Base-by-base conservation (phyloP, 2,113 vertebrate genomes). In the Pygoscelis antarcticus region DNA sequence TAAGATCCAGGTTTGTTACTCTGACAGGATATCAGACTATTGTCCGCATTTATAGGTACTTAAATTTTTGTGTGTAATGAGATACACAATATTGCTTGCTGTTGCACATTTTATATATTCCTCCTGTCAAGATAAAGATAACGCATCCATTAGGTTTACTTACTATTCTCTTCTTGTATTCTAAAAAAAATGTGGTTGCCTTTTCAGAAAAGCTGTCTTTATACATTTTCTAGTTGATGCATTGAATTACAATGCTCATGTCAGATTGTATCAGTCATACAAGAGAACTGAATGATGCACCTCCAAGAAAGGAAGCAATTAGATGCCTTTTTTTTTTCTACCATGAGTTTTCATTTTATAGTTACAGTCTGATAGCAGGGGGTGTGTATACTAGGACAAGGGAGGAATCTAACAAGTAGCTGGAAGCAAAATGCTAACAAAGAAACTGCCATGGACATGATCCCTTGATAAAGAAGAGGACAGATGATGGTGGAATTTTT, bases 181-280 rank as follows among this genome's bases (percentile, higher is more conserved):
- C 83, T 90, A 83, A 82, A 90, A 93, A 92, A 92, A 60, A 40
- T 15, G 68, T 54, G 17, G 52, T 52, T 97, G 78, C 54, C 47
- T 93, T 91, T 97, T 93, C 92, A 96, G 93, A 89, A 94, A 91
- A 96, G 23, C 85, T 97, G 90, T 94, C 96, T 69, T 82, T 79
- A 86, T 91, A 9, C n/a, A 94, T 98, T 98, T 98, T 95, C 94
- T 91, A 36, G 89, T 40, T 95, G 95, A 96, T 89, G 70, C 62
- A 71, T 75, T 97, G 94, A 95, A 97, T 96, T 97, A 64, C 90
- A 97, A 29, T 92, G 83, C 87, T 96, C 80, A 23, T 23, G 94
- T 97, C 96, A 97, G 90, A 71, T 83, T 95, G 34, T 36, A 89
- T 97, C 95, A 87, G 60, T 87, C 13, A 32, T 27, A 87, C 52